A percentile compares a stretch with the other conserved stretches of the same genome.
Conservation (phyloP, 1,140 invertebrate genomes). For the Frieseomelitta varia region DNA sequence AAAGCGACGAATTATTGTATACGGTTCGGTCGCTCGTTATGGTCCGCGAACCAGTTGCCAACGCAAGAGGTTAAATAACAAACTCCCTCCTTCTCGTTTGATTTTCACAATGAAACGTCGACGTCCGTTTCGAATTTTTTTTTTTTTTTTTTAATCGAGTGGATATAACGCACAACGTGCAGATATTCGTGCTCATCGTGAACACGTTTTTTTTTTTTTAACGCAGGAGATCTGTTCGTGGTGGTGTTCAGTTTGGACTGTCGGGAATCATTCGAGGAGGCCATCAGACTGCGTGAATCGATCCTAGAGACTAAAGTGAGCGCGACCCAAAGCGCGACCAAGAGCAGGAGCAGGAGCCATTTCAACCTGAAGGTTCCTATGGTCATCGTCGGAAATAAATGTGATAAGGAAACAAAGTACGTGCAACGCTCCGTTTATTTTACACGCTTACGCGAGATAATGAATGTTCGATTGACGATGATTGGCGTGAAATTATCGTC, state of each 20-base stretch:
- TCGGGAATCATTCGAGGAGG: slow-evolving; percentile 93
- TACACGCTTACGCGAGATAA: no score
- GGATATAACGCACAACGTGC: neutral
- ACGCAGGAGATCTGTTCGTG: slow-evolving; percentile 91
- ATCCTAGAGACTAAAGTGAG: slow-evolving; percentile 91
- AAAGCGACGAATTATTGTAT: no score
- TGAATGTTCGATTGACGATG: neutral
- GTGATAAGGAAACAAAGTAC: slow-evolving; percentile 88
- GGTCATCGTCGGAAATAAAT: slow-evolving; percentile 92
- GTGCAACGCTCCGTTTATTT: neutral
- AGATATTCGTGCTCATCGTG: neutral
- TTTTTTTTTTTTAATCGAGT: no score
- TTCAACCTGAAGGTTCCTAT: slow-evolving; percentile 87
- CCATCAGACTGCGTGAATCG: slow-evolving; percentile 90
- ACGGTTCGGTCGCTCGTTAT: no score
- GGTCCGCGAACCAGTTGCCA: no score
- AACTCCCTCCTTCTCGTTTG: no score
- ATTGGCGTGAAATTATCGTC: neutral
- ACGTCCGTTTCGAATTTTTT: neutral
- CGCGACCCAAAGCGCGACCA: slow-evolving; percentile 83
- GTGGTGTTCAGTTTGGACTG: slow-evolving; percentile 93
- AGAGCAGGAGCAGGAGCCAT: slow-evolving; percentile 84
- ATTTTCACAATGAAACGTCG: neutral
- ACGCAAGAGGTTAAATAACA: no score
- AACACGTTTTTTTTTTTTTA: neutral